These are phyloP conservation scores for Chaetoderma sp. DNA, from an alignment of 2,888 invertebrate genomes.

Conservation along the genomic window DNA sequence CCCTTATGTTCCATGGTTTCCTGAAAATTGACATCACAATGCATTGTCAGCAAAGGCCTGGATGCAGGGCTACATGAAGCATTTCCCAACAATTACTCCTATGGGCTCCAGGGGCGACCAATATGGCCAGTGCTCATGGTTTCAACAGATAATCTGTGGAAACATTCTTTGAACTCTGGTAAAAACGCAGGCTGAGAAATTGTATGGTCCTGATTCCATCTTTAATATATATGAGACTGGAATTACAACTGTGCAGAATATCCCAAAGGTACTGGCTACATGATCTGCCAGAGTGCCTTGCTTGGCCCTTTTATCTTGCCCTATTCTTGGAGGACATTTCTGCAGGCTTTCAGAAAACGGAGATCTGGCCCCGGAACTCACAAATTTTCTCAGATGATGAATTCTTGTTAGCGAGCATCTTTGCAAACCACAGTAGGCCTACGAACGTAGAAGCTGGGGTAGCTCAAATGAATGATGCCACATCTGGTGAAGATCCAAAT, in stretches of 20 bases:
- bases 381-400: too few species aligned
- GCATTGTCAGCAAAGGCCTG: too few species aligned
- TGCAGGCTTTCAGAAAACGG: not conserved
- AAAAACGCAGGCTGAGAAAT: not conserved
- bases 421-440: too few species aligned
- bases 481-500: not conserved
- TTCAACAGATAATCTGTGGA: not conserved
- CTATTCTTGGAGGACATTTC: not conserved
- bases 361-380: not conserved
- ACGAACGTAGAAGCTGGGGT: not conserved
- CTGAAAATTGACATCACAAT: too few species aligned
- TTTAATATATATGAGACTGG: not conserved
- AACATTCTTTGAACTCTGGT: conserved; percentile 3
- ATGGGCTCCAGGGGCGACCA: too few species aligned
- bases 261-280: too few species aligned
- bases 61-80: too few species aligned
- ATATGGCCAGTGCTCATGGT: conserved; percentile 1
- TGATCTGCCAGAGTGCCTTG: not conserved
- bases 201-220: conserved; percentile 1
- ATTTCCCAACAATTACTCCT: too few species aligned
- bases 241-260: too few species aligned
- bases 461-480: not conserved
- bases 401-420: not conserved
- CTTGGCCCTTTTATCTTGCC: not conserved
- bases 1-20: too few species aligned